phyloP scores from a whole-genome alignment of 1,140 invertebrate species.

The Drosophila serrata region DNA sequence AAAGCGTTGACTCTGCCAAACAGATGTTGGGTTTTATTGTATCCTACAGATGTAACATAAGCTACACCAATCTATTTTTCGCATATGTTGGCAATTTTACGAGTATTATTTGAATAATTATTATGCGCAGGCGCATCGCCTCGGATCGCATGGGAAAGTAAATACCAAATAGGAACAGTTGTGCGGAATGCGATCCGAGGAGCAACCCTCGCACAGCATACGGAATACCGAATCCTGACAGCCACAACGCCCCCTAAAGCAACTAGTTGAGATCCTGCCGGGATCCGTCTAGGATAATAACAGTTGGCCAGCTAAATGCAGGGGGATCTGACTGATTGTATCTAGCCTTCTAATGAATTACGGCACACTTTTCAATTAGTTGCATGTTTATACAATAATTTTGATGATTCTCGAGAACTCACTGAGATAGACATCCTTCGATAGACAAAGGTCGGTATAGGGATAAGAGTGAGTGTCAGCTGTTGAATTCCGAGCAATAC shows the following conservation, averaged over 20 bases:
- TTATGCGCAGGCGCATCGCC: slow-evolving; percentile 28
- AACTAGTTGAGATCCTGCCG: slow-evolving; percentile 16
- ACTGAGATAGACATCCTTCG: slow-evolving; percentile 29
- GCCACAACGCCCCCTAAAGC: slow-evolving; percentile 31
- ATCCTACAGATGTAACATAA: slow-evolving; percentile 25
- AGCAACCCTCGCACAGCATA: slow-evolving; percentile 31
- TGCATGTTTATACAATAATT: slow-evolving; percentile 64
- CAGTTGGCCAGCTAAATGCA: slow-evolving; percentile 39
- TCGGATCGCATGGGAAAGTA: neutral
- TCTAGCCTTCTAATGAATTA: slow-evolving; percentile 62
- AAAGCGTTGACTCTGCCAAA: neutral
- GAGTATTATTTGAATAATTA: slow-evolving; percentile 24
- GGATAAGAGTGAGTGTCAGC: slow-evolving; percentile 49
- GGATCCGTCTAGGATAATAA: slow-evolving; percentile 16
- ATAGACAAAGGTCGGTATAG: slow-evolving; percentile 21
- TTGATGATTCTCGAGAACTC: slow-evolving; percentile 48
- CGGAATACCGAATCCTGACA: slow-evolving; percentile 12
- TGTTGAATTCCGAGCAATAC: slow-evolving; percentile 37
- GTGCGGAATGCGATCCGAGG: slow-evolving; percentile 39
- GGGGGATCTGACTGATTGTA: slow-evolving; percentile 24
- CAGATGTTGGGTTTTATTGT: slow-evolving; percentile 16
- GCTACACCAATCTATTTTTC: slow-evolving; percentile 14
- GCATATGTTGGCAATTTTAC: slow-evolving; percentile 64
- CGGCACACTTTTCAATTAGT: slow-evolving; percentile 70
- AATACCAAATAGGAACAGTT: slow-evolving; percentile 49